Percentiles rank a stretch among this genome's conserved stretches.
These are phyloP conservation scores for Hystrix cristata DNA, from an alignment of 2,113 vertebrate genomes.

Conservation along the genomic window DNA sequence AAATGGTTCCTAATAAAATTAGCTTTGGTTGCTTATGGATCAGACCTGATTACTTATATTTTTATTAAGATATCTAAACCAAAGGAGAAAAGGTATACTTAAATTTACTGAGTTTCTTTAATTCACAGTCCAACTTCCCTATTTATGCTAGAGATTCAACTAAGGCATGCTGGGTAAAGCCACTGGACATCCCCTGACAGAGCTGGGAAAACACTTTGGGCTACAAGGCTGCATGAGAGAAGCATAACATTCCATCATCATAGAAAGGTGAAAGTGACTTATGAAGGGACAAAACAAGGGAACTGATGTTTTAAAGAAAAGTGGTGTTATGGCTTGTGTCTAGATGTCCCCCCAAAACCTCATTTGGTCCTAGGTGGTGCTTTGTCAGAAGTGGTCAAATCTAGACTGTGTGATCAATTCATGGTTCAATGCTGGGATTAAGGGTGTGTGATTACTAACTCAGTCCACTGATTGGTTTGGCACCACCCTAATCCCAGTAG, in stretches of 20 bases:
- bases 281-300: not conserved
- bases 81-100: not conserved
- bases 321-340: too few species aligned
- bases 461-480: too few species aligned
- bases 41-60: not conserved
- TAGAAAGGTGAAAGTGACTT: not conserved
- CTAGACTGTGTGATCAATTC: too few species aligned
- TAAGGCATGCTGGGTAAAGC: not conserved
- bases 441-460: too few species aligned
- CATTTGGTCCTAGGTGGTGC: too few species aligned
- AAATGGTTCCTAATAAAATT: slow-evolving; percentile 5
- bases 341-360: too few species aligned
- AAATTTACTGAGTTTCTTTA: slow-evolving; percentile 18
- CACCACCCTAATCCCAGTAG: too few species aligned
- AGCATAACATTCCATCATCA: not conserved
- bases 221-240: not conserved
- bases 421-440: too few species aligned
- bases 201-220: not conserved
- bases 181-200: not conserved
- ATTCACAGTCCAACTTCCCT: not conserved
- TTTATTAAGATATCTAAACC: not conserved
- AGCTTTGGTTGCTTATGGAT: slow-evolving; percentile 23
- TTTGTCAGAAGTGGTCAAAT: too few species aligned
- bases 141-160: not conserved
- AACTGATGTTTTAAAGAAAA: too few species aligned